These are phyloP conservation scores for Microhierax caerulescens DNA, from an alignment of 2,797 vertebrate genomes.

Conservation along the genomic window DNA sequence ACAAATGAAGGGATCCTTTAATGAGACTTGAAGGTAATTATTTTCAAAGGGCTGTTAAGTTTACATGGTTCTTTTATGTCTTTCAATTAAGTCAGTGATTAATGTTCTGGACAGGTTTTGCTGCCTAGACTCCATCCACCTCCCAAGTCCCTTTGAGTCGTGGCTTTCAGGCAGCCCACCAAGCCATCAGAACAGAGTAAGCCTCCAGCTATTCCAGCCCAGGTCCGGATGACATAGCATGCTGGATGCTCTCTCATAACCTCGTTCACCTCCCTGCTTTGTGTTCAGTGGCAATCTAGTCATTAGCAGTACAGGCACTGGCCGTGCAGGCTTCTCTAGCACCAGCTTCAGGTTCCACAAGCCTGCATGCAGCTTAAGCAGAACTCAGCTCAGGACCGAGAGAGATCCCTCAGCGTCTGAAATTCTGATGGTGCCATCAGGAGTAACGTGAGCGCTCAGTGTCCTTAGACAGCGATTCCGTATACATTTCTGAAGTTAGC, in stretches of 20 bases:
- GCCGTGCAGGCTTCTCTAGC: neutral
- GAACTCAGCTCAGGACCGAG: neutral
- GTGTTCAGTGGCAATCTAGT: neutral
- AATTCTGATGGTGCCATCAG: neutral
- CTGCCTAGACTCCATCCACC: neutral
- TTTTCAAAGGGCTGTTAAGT: constrained; percentile 16
- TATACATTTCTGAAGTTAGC: accelerated
- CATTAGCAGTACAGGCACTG: neutral
- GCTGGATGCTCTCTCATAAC: neutral
- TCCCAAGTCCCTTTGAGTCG: neutral
- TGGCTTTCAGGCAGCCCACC: neutral
- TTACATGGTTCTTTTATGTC: neutral
- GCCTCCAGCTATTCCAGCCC: neutral
- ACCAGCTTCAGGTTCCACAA: neutral
- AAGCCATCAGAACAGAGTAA: neutral
- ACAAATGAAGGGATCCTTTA: constrained; percentile 7
- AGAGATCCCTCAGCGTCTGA: neutral
- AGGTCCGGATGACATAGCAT: accelerated
- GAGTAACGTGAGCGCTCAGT: neutral
- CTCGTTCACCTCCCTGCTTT: accelerated
- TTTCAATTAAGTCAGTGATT: constrained; percentile 25
- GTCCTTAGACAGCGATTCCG: neutral
- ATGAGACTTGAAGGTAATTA: constrained; percentile 11
- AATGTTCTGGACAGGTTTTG: constrained; percentile 13
- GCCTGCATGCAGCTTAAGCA: neutral